A percentile compares a stretch with the other conserved stretches of the same genome.
Conservation (phyloP, 2,888 invertebrate genomes). For the Agonopterix heracliana region DNA sequence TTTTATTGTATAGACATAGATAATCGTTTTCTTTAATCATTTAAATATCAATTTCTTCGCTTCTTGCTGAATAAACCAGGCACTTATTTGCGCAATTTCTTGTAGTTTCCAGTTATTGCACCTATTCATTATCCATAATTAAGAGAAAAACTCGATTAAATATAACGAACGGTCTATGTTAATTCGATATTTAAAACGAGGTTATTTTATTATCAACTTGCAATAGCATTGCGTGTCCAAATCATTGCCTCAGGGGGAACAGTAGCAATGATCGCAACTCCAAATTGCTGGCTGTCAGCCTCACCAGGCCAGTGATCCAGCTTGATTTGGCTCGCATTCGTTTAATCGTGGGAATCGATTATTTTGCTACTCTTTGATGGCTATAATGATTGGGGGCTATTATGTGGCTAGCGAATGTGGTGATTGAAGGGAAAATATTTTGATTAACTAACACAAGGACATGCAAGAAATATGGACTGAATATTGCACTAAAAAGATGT, state of each 20-base stretch:
- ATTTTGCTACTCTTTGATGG: constrained; percentile 15
- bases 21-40: too few species aligned
- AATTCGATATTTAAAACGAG: constrained; percentile 2
- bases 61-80: too few species aligned
- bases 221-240: constrained; percentile 39
- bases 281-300: constrained; percentile 56
- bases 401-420: background rate
- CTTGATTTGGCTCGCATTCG: constrained; percentile 29
- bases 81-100: too few species aligned
- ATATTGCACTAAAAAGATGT: too few species aligned
- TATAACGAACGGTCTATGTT: background rate
- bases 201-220: background rate
- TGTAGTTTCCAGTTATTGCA: too few species aligned
- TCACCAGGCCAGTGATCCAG: constrained; percentile 15
- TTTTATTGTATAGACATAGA: too few species aligned
- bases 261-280: constrained; percentile 42
- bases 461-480: too few species aligned
- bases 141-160: too few species aligned
- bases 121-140: too few species aligned
- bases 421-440: background rate
- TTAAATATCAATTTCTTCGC: too few species aligned
- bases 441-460: too few species aligned
- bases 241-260: constrained; percentile 40
- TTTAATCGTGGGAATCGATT: constrained; percentile 56
- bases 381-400: constrained; percentile 4